Base-by-base conservation (phyloP, 2,113 vertebrate species). In the Progne subis region DNA sequence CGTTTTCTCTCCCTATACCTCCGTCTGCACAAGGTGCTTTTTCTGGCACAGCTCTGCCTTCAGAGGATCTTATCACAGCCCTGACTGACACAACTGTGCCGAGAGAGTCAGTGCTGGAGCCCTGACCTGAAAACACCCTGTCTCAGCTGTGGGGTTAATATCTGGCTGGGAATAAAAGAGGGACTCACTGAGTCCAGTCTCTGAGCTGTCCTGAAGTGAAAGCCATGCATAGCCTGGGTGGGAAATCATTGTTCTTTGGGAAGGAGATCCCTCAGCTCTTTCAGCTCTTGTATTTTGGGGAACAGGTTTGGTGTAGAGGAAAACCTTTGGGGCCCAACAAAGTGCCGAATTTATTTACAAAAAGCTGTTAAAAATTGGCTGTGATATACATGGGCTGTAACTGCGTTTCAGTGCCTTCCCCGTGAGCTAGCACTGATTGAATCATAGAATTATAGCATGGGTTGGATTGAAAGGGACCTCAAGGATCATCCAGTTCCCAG, bases 151-250 rank as follows among this genome's bases (percentile, higher is more conserved):
- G 0, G 59, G 44, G 43, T 77, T 88, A 61, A 74, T 23, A 23
- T 12, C 8, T 0, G 0, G 7, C 68, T 41, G 6, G 50, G 37
- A 61, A 61, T 28, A 44, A 64, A n/a, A 53, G 15, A 64, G 13
- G 1, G 0, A 70, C 28, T 49, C 55, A 16, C 43, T 46, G 43
- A 81, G 60, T 28, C 28, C 39, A 12, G 53, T 53, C 74, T 53
- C 43, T 74, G 32, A 94, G 59, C 46, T 77, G 41, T 41, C 60
- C 72, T 52, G 64, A 84, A 91, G 56, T 26, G n/a, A 89, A 89
- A 86, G 60, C 14, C 2, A 0, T 34, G 43, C 64, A 49, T 29
- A 84, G 52, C 31, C 68, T 46, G 60, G 11, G 26, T 24, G 18
- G 55, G 64, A 81, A 86, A 55, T 11, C 25, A 9, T 12, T 52